phyloP scores from a whole-genome alignment of 2,797 vertebrate species.

The Fundulus diaphanus region DNA sequence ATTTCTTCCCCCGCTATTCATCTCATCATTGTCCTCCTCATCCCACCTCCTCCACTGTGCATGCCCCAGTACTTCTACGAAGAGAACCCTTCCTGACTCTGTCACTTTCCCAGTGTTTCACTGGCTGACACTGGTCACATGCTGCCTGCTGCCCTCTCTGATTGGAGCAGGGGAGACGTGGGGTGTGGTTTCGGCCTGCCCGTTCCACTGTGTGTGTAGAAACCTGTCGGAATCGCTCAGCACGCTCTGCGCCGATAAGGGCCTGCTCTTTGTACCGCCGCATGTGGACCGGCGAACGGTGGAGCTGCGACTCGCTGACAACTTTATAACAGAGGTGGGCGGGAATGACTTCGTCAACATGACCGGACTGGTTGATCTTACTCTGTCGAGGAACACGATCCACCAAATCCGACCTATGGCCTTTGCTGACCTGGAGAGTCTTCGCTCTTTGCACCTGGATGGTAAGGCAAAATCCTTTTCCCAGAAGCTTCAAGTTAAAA shows the following conservation, averaged over 20 bases:
- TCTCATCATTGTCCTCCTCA: conserved; percentile 54
- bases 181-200: conserved; percentile 87
- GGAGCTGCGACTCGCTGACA: conserved; percentile 91
- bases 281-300: conserved; percentile 94
- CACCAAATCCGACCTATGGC: conserved; percentile 86
- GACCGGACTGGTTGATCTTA: conserved; percentile 90
- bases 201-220: conserved; percentile 92
- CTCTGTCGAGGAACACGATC: conserved; percentile 92
- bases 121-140: conserved; percentile 80
- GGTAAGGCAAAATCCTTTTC: conserved; percentile 53
- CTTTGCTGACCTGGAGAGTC: conserved; percentile 90
- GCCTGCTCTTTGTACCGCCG: conserved; percentile 90
- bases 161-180: conserved; percentile 84
- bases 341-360: conserved; percentile 91
- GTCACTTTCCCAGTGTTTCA: conserved; percentile 66
- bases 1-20: conserved; percentile 41
- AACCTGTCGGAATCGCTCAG: conserved; percentile 94
- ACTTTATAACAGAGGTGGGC: conserved; percentile 90
- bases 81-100: conserved; percentile 48
- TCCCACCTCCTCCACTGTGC: conserved; percentile 65
- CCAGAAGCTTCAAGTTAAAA: not conserved
- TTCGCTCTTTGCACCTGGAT: conserved; percentile 91
- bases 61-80: conserved; percentile 47
- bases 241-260: conserved; percentile 93
- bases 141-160: conserved; percentile 77